A percentile compares a stretch with the other conserved stretches of the same genome.
Evolutionary conservation across 2,888 invertebrate genomes (phyloP).

Genomic region (Drosophila mercatorum): DNA sequence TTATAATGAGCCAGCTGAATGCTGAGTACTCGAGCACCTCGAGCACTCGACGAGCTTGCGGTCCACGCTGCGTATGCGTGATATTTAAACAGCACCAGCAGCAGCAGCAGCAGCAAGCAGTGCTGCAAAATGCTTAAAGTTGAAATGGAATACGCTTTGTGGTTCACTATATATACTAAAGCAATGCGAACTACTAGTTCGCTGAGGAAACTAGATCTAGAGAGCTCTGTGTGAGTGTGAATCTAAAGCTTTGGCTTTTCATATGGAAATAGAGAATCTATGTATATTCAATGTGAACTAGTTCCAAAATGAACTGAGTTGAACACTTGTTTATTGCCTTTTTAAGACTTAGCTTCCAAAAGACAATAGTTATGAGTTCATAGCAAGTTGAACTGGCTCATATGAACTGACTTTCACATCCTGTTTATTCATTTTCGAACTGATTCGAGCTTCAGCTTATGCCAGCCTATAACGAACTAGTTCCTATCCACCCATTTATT

Average conservation of each 20-base stretch:
- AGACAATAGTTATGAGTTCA: too few relatives aligned
- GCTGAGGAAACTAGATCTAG: background rate
- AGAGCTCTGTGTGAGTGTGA: too few relatives aligned
- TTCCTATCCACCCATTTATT: background rate
- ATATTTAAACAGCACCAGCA: slow-evolving; percentile 14
- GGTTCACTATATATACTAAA: background rate
- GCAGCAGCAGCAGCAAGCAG: background rate
- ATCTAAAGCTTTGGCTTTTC: background rate
- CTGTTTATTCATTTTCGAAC: too few relatives aligned
- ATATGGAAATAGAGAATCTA: background rate
- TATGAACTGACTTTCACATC: background rate
- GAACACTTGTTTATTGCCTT: background rate
- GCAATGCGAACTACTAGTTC: background rate
- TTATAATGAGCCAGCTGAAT: slow-evolving; percentile 45
- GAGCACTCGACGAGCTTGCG: slow-evolving; percentile 6
- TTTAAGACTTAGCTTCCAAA: too few relatives aligned
- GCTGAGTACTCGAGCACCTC: slow-evolving; percentile 6
- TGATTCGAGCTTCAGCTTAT: background rate
- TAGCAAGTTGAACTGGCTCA: background rate
- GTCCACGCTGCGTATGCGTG: slow-evolving; percentile 43
- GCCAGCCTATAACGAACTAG: background rate
- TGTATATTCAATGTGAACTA: background rate
- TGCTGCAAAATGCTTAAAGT: slow-evolving; percentile 4
- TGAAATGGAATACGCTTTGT: background rate
- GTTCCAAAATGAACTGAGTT: background rate